These are phyloP conservation scores for Callocephalon fimbriatum DNA, from an alignment of 2,113 vertebrate species.

Conservation along the genomic window DNA sequence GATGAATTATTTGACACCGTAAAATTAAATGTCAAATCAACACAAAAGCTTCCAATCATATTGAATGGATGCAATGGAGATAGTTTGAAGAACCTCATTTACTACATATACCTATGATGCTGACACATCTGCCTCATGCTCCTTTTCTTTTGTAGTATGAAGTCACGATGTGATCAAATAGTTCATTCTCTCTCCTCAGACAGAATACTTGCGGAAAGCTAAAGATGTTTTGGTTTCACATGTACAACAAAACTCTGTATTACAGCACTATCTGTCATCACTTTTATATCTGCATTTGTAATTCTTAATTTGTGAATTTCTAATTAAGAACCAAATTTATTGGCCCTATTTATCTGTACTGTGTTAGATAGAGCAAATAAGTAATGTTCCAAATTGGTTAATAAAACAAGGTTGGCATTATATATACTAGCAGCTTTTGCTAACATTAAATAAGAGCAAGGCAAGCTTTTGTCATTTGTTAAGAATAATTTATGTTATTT, in stretches of 20 bases:
- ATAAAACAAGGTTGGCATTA: background rate
- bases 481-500: background rate
- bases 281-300: background rate
- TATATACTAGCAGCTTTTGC: background rate
- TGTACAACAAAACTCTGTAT: background rate
- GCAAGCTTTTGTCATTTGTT: background rate
- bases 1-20: background rate
- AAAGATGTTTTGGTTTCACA: background rate
- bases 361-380: background rate
- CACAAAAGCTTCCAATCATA: background rate
- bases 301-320: background rate
- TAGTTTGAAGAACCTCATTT: background rate
- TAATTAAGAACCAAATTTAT: background rate
- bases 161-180: background rate
- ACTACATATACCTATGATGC: background rate
- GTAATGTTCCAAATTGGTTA: background rate
- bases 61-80: background rate
- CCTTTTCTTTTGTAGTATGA: background rate
- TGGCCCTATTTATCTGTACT: background rate
- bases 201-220: background rate
- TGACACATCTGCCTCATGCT: background rate
- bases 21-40: background rate
- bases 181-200: background rate
- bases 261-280: background rate
- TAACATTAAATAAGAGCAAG: background rate